Evolutionary conservation across 2,113 vertebrate genomes (phyloP).

Genomic region (Gallinago paraguaiae): DNA sequence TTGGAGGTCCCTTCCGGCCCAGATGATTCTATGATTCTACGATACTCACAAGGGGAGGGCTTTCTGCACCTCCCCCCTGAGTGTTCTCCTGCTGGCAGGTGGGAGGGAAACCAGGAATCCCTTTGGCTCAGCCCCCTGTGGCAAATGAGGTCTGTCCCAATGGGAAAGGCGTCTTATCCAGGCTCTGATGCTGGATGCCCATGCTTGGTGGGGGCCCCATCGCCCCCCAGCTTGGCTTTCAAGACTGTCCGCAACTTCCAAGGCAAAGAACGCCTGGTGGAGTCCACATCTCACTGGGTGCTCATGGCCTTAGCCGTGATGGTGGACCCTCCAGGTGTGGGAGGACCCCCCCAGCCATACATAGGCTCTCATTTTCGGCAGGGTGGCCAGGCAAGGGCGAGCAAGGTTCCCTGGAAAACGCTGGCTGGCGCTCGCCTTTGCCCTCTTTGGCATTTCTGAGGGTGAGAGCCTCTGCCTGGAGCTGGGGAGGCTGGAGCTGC

Average conservation of each 20-base stretch:
- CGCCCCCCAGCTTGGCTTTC: neutral
- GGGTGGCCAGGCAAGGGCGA: neutral
- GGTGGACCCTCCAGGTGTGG: neutral
- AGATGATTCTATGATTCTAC: too few relatives aligned
- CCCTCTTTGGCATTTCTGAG: accelerated
- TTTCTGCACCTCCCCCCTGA: neutral
- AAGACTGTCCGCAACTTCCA: neutral
- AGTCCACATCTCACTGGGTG: accelerated
- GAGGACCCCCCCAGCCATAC: neutral
- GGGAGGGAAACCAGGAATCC: neutral
- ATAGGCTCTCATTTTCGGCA: neutral
- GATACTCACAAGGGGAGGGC: neutral
- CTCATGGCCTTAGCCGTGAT: accelerated
- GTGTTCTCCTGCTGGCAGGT: neutral
- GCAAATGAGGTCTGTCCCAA: neutral
- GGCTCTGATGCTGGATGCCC: neutral
- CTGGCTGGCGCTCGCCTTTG: accelerated
- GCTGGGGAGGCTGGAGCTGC: neutral
- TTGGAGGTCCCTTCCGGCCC: too few relatives aligned
- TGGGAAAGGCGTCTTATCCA: neutral
- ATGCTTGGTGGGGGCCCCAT: accelerated
- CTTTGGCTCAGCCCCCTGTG: neutral
- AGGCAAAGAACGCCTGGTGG: neutral
- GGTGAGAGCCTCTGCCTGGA: neutral
- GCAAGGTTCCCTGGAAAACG: neutral